Evolutionary conservation across 2,113 vertebrate genomes (phyloP).

Genomic region (Chinchilla lanigera): DNA sequence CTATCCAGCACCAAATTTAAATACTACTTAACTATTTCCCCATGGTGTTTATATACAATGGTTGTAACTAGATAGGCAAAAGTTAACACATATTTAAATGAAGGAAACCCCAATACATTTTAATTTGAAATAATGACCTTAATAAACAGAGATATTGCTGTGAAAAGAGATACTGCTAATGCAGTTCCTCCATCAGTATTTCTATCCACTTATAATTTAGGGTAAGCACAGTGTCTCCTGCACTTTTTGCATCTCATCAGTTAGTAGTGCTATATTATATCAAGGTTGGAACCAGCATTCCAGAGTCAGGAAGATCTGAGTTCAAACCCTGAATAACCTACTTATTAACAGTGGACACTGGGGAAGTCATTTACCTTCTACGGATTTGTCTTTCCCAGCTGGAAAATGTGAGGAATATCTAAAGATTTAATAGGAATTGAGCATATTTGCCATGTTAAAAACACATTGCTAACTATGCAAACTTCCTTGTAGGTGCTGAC

Average conservation of each 20-base stretch:
- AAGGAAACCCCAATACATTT: background rate
- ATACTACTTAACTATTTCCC: slow-evolving; percentile 48
- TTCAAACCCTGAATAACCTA: background rate
- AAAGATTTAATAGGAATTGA: background rate
- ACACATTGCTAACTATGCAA: background rate
- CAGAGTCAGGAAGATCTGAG: background rate
- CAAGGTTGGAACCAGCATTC: background rate
- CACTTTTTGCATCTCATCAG: background rate
- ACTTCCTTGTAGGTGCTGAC: background rate
- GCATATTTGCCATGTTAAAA: background rate
- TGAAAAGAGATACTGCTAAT: background rate
- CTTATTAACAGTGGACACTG: background rate
- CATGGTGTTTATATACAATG: slow-evolving; percentile 75
- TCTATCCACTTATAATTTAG: background rate
- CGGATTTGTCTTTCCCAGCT: background rate
- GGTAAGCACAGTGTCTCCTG: background rate
- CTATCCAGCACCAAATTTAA: slow-evolving; percentile 77
- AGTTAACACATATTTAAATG: slow-evolving; percentile 58
- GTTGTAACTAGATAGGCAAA: slow-evolving; percentile 67
- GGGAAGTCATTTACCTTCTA: slow-evolving; percentile 6
- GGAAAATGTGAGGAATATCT: background rate
- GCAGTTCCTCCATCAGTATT: background rate
- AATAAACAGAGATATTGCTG: slow-evolving; percentile 39
- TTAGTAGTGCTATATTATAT: background rate
- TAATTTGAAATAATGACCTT: slow-evolving; percentile 65